phyloP scores from a whole-genome alignment of 2,113 vertebrate genomes.

The Tylochromis polylepis region DNA sequence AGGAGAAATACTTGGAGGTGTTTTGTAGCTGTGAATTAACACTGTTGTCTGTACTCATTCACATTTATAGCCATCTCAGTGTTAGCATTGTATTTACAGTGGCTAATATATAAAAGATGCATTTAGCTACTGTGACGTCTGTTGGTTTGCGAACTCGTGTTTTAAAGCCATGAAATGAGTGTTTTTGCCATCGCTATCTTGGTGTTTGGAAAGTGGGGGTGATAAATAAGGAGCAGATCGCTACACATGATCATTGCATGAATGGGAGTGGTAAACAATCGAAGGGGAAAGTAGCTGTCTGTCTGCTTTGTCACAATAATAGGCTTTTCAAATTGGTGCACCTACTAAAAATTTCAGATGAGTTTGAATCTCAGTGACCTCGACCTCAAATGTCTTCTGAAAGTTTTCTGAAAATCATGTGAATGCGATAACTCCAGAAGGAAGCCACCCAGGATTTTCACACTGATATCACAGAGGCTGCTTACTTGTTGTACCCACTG shows the following conservation, averaged over 20 bases:
- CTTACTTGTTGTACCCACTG: no score
- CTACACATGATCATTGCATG: not conserved
- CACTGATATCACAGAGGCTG: no score
- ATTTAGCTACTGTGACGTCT: not conserved
- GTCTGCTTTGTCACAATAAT: not conserved
- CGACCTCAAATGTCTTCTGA: no score
- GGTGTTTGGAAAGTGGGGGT: not conserved
- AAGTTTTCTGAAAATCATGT: no score
- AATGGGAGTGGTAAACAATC: not conserved
- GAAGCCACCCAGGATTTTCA: no score
- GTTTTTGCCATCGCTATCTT: not conserved
- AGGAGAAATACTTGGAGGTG: not conserved
- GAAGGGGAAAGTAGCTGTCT: not conserved
- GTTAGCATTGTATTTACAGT: not conserved
- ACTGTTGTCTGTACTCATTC: not conserved
- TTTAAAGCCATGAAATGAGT: fast-evolving
- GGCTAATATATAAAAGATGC: not conserved
- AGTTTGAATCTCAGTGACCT: no score
- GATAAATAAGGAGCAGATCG: not conserved
- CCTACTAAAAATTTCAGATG: no score
- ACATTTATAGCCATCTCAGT: not conserved
- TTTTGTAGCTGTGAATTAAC: not conserved
- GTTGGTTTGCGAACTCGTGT: not conserved
- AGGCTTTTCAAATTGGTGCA: no score
- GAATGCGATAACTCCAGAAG: no score